Percentiles rank a stretch among this genome's conserved stretches.
Evolutionary conservation across 2,888 invertebrate species (phyloP).

Genomic region (Agriopis aurantiaria): DNA sequence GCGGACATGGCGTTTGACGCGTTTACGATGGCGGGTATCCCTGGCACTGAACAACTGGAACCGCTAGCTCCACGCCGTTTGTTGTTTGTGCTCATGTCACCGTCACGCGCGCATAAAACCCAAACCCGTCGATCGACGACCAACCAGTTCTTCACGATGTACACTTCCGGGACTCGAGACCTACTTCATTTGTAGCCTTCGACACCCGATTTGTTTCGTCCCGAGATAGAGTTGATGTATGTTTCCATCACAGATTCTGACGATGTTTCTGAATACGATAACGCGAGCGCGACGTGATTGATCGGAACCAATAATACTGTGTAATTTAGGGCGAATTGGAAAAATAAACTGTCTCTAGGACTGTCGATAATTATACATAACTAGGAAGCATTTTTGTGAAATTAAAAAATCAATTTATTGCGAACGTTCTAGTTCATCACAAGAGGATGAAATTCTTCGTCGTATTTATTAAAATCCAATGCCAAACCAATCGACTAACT

Average conservation of each 20-base stretch:
- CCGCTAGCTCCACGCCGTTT: constrained; percentile 85
- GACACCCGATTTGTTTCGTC: constrained; percentile 75
- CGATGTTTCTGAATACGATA: constrained; percentile 46
- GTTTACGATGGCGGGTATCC: constrained; percentile 84
- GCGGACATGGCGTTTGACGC: constrained; percentile 91
- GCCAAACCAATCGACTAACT: constrained; percentile 53
- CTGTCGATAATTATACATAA: constrained; percentile 47
- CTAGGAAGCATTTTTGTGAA: constrained; percentile 39
- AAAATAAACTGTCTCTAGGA: constrained; percentile 37
- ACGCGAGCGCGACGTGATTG: constrained; percentile 58
- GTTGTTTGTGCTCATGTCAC: constrained; percentile 86
- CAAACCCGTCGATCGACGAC: constrained; percentile 71
- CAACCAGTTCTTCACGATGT: constrained; percentile 59
- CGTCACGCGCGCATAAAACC: constrained; percentile 78
- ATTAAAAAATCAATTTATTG: constrained; percentile 54
- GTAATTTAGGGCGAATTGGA: constrained; percentile 52
- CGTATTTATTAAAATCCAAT: constrained; percentile 56
- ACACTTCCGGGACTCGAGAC: constrained; percentile 49
- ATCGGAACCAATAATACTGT: constrained; percentile 53
- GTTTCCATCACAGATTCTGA: constrained; percentile 78
- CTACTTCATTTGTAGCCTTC: constrained; percentile 81
- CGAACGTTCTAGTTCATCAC: constrained; percentile 68
- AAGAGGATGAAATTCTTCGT: constrained; percentile 62
- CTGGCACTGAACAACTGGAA: constrained; percentile 84
- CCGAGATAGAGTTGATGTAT: constrained; percentile 67